Percentiles rank a stretch among this genome's conserved stretches.
These are phyloP conservation scores for Andrena hattorfiana DNA, from an alignment of 2,888 invertebrate species.

Conservation along the genomic window DNA sequence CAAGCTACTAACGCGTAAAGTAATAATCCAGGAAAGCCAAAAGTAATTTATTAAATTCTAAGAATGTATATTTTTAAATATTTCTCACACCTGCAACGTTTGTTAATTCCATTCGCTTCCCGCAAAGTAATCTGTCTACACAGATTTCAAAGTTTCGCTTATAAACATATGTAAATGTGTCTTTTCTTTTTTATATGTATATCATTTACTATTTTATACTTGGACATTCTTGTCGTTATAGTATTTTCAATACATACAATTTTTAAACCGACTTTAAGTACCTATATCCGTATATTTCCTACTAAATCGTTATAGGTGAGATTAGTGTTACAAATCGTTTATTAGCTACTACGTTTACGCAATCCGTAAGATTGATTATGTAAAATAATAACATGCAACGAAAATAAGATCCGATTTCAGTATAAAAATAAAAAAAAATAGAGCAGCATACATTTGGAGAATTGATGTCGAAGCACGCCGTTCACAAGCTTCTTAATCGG, in stretches of 20 bases:
- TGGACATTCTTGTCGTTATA: constrained; percentile 27
- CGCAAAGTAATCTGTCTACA: constrained; percentile 6
- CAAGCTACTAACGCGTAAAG: constrained; percentile 14
- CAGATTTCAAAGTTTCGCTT: constrained; percentile 10
- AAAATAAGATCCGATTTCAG: constrained; percentile 68
- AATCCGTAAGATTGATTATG: constrained; percentile 39
- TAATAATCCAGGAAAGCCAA: constrained; percentile 7
- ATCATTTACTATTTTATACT: constrained; percentile 36
- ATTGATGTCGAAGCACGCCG: constrained; percentile 16
- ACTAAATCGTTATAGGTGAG: constrained; percentile 14
- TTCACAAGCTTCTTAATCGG: constrained; percentile 18
- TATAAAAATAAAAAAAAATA: constrained; percentile 54
- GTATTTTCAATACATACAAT: constrained; percentile 7
- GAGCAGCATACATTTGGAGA: constrained; percentile 21
- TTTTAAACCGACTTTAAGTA: constrained; percentile 16
- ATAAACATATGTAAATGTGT: constrained; percentile 20
- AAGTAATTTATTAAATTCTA: constrained; percentile 17
- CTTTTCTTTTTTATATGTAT: constrained; percentile 13
- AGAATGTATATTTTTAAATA: constrained; percentile 10
- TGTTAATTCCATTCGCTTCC: constrained; percentile 20
- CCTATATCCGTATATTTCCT: constrained; percentile 33
- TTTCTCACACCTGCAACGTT: constrained; percentile 2
- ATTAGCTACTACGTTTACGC: constrained; percentile 6
- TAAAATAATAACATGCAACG: constrained; percentile 69
- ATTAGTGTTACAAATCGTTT: constrained; percentile 17